Base-by-base conservation (phyloP, 1,140 invertebrate species). In the Trichogramma pretiosum region DNA sequence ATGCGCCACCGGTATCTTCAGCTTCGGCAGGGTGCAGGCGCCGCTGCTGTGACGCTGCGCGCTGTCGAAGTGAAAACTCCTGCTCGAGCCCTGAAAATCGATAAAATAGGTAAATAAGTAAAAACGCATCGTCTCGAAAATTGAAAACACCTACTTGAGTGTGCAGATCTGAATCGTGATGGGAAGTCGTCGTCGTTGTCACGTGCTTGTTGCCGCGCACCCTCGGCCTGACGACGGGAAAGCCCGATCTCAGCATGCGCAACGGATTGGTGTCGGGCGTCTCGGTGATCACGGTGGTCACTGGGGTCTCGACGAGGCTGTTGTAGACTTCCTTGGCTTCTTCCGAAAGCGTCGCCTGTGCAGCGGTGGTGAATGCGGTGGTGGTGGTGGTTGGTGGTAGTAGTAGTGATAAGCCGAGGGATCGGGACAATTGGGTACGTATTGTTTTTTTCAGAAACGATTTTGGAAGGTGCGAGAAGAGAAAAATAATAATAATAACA, bases 301-400 rank as follows among this genome's bases (percentile, higher is more conserved):
- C 44, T 5, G 80, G 80, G 37, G 80, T 83, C 56, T 93, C 90
- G 30, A 97, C 89, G 24, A 97, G 72, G 55, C 84, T 85, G 61
- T 89, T 87, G 74, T 96, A 97, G 0, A 90, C 93, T 61, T 89
- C 83, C 60, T 91, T 89, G 24, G 89, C 82, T 59, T 88, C 84
- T 53, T 84, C 80, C n/a, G 83, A 85, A 47, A 89, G 73, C 28
- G 82, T 81, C 4, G 80, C 78, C 84, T 51, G 44, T 19, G 30
- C 18, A 51, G 39, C 38, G 38, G 32, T 21, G 23, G 36, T 32
- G 17, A 42, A 10, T n/a, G 36, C 44, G 42, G 36, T 36, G 35
- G 48, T 37, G 37, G 48, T 41, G 28, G 19, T 34, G 48, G 48
- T 41, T 46, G 43, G 17, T 11, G 40, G 48, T 34, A n/a, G n/a